phyloP scores from a whole-genome alignment of 2,888 invertebrate genomes.

The Tenthredo amoena region DNA sequence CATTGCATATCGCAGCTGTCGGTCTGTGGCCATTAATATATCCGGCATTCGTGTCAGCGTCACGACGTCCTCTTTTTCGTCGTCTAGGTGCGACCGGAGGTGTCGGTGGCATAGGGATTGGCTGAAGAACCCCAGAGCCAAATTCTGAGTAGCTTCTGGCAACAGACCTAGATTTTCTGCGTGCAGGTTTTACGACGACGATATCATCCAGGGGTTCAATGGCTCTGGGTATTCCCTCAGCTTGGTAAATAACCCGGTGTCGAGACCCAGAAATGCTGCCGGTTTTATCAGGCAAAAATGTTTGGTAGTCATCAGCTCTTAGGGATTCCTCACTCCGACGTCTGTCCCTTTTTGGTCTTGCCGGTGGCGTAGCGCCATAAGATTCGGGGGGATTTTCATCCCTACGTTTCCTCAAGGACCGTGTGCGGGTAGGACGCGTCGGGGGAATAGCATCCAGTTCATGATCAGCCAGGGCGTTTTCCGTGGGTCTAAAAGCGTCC shows the following conservation, averaged over 20 bases:
- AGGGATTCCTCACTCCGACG: slow-evolving; percentile 48
- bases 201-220: slow-evolving; percentile 73
- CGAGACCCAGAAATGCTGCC: slow-evolving; percentile 59
- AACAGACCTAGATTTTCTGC: slow-evolving; percentile 71
- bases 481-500: slow-evolving; percentile 85
- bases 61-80: slow-evolving; percentile 63
- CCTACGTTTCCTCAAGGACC: slow-evolving; percentile 68
- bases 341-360: slow-evolving; percentile 47
- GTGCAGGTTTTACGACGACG: slow-evolving; percentile 72
- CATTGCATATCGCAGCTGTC: slow-evolving; percentile 62
- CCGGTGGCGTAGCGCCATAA: slow-evolving; percentile 57
- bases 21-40: slow-evolving; percentile 50
- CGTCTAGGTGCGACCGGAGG: slow-evolving; percentile 68
- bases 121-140: slow-evolving; percentile 54
- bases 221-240: slow-evolving; percentile 61
- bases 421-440: slow-evolving; percentile 68
- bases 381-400: slow-evolving; percentile 68
- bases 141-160: slow-evolving; percentile 69
- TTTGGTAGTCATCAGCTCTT: slow-evolving; percentile 35
- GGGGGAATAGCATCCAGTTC: slow-evolving; percentile 64
- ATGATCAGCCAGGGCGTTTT: slow-evolving; percentile 83
- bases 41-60: slow-evolving; percentile 30
- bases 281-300: slow-evolving; percentile 51
- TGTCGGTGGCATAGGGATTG: slow-evolving; percentile 60
- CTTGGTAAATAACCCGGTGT: slow-evolving; percentile 73